Evolutionary conservation across 1,140 invertebrate species (phyloP).

Genomic region (Heliconius melpomene): DNA sequence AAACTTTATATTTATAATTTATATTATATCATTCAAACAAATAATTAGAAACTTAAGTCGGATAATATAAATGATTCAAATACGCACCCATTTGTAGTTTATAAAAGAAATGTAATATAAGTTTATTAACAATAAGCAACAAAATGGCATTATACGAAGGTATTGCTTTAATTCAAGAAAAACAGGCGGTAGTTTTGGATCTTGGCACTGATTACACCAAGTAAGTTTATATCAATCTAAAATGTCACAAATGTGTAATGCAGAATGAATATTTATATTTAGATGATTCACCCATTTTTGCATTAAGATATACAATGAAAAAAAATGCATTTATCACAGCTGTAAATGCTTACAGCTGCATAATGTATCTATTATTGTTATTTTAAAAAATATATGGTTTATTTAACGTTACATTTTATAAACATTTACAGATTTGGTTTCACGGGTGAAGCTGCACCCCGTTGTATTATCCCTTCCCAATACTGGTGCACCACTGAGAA

Average conservation of each 20-base stretch:
- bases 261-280: neutral
- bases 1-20: neutral
- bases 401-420: neutral
- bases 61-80: neutral
- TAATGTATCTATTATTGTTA: neutral
- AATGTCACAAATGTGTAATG: neutral
- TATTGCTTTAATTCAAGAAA: constrained; percentile 89
- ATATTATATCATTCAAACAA: neutral
- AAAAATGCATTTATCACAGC: too few relatives aligned
- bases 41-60: neutral
- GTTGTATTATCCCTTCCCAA: constrained; percentile 92
- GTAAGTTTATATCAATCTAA: neutral
- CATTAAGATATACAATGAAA: neutral
- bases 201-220: constrained; percentile 92
- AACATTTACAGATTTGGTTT: constrained; percentile 91
- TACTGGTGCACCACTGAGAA: constrained; percentile 86
- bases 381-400: too few relatives aligned
- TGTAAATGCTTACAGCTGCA: too few relatives aligned
- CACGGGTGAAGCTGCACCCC: constrained; percentile 91
- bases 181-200: constrained; percentile 94
- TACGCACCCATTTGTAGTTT: neutral
- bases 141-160: constrained; percentile 89
- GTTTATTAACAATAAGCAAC: neutral
- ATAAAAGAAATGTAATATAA: constrained; percentile 16
- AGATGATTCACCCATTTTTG: neutral